Evolutionary conservation across 1,140 invertebrate genomes (phyloP), one percentile per base, ranked within the genome.

Genomic region (Zaprionus ghesquierei): DNA sequence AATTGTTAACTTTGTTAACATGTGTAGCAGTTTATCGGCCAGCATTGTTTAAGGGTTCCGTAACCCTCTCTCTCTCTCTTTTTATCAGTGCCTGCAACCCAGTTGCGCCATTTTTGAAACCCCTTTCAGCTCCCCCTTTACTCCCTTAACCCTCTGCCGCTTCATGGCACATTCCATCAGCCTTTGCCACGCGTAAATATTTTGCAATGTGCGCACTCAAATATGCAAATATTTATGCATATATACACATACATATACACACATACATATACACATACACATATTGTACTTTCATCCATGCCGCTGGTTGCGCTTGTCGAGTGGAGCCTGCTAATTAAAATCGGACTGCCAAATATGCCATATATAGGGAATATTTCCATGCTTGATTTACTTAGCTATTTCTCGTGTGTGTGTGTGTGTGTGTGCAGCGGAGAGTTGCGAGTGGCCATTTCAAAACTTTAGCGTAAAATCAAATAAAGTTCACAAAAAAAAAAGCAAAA

Each of bases 1-100:
- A 74, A 79, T 75, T 77, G 84, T 79, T 76, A 76, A 89, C 82
- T 87, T 89, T 84, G 82, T 87, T 89, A 89, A 84, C 84, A 87
- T 87, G 82, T 87, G 82, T 79, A 87, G 69, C 76, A 82, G 84
- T 84, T 87, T 87, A 87, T 87, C 79, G 84, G 44, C 33, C 35
- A 18, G 62, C 68, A 76, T 87, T 86, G 75, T 86, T 78, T 8
- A 55, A 27, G n/a, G 18, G 33, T 18, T 33, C 27, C 5, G 15
- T 18, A 31, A 41, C 35, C 35, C 46, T 18, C 18, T 20, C 13
- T 41, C 35, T 15, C 35, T 58, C 38, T 46, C 10, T 33, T n/a
- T 29, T 59, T 44, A 59, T 59, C 55, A 25, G 55, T 4, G 13
- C 23, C 23, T 13, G 20, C 2, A 25, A 27, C 12, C 22, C 29